Evolutionary conservation across 2,113 vertebrate genomes (phyloP).

Genomic region (Megaceryle torquata): DNA sequence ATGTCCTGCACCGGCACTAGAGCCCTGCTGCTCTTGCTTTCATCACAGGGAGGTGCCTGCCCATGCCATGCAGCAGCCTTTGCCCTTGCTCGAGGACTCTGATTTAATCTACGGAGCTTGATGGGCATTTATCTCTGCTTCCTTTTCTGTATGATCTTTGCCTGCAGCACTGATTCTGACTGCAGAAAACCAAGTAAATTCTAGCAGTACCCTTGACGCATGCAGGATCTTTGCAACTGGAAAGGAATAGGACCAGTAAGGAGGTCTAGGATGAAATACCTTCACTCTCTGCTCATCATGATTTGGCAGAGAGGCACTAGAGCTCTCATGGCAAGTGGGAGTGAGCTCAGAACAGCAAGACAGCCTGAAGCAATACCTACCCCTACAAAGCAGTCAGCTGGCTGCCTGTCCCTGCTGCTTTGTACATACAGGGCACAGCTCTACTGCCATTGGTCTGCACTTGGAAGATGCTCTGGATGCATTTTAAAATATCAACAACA

Average conservation of each 20-base stretch:
- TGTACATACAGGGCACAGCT: background rate
- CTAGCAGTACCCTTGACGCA: background rate
- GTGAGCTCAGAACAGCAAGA: background rate
- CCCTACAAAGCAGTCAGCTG: background rate
- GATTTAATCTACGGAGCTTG: background rate
- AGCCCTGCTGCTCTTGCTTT: background rate
- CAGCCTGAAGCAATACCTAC: background rate
- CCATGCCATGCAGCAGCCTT: background rate
- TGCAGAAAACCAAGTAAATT: background rate
- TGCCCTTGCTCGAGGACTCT: background rate
- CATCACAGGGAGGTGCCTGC: background rate
- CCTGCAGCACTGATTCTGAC: background rate
- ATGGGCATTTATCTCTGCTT: background rate
- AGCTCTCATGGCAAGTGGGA: background rate
- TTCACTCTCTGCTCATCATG: fast-evolving
- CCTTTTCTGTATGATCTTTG: background rate
- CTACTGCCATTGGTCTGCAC: background rate
- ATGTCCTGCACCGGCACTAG: fast-evolving
- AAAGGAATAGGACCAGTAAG: background rate
- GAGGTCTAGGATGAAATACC: background rate
- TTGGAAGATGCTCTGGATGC: background rate
- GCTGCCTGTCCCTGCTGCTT: background rate
- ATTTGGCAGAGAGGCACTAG: background rate
- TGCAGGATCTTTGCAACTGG: background rate
- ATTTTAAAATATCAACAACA: background rate